Percentiles rank a stretch among this genome's conserved stretches.
These are phyloP conservation scores for Machimus rusticus DNA, from an alignment of 2,888 invertebrate genomes.

Conservation along the genomic window DNA sequence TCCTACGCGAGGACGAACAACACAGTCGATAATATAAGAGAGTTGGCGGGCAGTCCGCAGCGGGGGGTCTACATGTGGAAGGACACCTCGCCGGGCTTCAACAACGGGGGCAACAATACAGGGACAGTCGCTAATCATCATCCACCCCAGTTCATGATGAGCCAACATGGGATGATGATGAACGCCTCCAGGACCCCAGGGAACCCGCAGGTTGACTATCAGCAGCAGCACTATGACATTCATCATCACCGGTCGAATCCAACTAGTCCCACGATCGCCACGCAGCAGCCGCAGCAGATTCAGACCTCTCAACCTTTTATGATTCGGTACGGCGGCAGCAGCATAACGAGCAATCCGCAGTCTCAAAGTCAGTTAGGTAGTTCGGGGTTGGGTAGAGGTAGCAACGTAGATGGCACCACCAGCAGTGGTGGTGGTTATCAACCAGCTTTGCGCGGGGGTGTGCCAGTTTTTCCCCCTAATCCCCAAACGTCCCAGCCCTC, in stretches of 20 bases:
- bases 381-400: slow-evolving; percentile 39
- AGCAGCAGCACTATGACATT: slow-evolving; percentile 61
- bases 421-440: slow-evolving; percentile 63
- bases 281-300: slow-evolving; percentile 59
- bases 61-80: slow-evolving; percentile 83
- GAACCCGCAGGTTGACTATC: slow-evolving; percentile 57
- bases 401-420: slow-evolving; percentile 45
- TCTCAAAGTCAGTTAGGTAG: slow-evolving; percentile 43
- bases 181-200: slow-evolving; percentile 49
- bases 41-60: slow-evolving; percentile 87
- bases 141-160: slow-evolving; percentile 55
- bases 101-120: slow-evolving; percentile 56
- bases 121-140: slow-evolving; percentile 60
- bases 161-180: slow-evolving; percentile 45
- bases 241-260: slow-evolving; percentile 75
- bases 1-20: slow-evolving; percentile 75
- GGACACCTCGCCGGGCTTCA: slow-evolving; percentile 74
- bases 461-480: slow-evolving; percentile 72
- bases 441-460: slow-evolving; percentile 72
- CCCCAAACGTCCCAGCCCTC: slow-evolving; percentile 63
- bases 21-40: slow-evolving; percentile 86
- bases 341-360: slow-evolving; percentile 41
- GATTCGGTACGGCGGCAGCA: slow-evolving; percentile 56
- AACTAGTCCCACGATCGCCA: slow-evolving; percentile 72
- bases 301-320: slow-evolving; percentile 58